Conservation (phyloP, 2,113 vertebrate genomes). For the Diphyllodes magnificus region DNA sequence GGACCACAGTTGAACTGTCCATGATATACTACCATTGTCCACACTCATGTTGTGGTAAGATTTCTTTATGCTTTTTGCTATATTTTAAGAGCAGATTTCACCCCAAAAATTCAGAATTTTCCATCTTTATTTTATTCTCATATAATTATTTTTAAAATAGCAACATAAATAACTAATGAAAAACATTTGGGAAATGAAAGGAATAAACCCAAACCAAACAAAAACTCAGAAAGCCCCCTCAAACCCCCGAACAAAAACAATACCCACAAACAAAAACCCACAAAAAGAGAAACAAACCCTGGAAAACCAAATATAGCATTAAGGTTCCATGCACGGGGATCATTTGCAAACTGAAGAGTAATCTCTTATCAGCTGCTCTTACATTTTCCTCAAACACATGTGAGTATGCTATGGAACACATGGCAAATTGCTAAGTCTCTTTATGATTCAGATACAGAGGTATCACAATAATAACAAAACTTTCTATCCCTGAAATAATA, state of each 20-base stretch:
- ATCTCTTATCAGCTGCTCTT: neutral
- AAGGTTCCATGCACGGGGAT: neutral
- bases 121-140: neutral
- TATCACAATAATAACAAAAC: slow-evolving; percentile 11
- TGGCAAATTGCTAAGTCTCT: neutral
- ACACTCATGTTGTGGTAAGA: neutral
- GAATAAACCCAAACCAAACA: neutral
- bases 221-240: neutral
- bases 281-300: neutral
- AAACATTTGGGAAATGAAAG: neutral
- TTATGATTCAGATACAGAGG: neutral
- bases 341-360: neutral
- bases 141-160: neutral
- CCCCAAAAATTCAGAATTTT: neutral
- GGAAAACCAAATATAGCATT: neutral
- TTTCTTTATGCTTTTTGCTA: neutral
- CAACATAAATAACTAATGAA: neutral
- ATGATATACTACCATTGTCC: neutral
- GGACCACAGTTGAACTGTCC: neutral
- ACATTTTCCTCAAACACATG: neutral
- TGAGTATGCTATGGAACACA: neutral
- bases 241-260: neutral
- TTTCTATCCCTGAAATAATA: slow-evolving; percentile 13
- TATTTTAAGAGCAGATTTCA: neutral
- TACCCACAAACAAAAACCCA: neutral